phyloP scores from a whole-genome alignment of 2,113 vertebrate species.

The Myocastor coypus region DNA sequence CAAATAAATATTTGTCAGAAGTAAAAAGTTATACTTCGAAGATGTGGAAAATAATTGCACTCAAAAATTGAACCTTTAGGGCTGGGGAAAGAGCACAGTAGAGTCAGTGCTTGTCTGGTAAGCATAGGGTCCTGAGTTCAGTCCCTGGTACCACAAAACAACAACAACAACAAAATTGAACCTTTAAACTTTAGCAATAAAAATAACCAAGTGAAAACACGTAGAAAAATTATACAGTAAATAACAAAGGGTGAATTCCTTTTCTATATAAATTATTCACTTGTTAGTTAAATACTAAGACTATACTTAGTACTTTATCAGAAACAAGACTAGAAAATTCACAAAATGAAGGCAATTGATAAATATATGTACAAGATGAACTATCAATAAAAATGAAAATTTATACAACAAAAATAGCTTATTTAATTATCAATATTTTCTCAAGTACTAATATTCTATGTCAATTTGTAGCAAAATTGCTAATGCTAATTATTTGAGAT shows the following conservation, averaged over 20 bases:
- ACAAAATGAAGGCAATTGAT: background rate
- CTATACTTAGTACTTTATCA: background rate
- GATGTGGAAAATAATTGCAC: background rate
- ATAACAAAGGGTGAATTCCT: background rate
- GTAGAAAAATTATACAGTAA: background rate
- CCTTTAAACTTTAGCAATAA: background rate
- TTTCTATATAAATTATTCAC: background rate
- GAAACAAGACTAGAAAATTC: background rate
- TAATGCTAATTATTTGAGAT: background rate
- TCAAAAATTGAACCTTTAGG: background rate
- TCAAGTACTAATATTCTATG: background rate
- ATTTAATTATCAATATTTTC: slow-evolving; percentile 7
- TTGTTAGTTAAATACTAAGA: background rate
- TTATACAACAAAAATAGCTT: background rate
- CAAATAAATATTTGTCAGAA: background rate
- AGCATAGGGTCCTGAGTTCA: too few species aligned
- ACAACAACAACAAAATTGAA: too few species aligned
- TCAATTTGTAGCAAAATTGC: background rate
- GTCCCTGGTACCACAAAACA: too few species aligned
- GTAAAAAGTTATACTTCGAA: background rate
- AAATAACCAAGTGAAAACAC: background rate
- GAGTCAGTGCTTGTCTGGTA: too few species aligned
- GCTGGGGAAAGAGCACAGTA: too few species aligned
- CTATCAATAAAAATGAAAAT: background rate
- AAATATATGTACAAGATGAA: background rate